phyloP scores from a whole-genome alignment of 2,113 vertebrate genomes.

The Morone chrysops region DNA sequence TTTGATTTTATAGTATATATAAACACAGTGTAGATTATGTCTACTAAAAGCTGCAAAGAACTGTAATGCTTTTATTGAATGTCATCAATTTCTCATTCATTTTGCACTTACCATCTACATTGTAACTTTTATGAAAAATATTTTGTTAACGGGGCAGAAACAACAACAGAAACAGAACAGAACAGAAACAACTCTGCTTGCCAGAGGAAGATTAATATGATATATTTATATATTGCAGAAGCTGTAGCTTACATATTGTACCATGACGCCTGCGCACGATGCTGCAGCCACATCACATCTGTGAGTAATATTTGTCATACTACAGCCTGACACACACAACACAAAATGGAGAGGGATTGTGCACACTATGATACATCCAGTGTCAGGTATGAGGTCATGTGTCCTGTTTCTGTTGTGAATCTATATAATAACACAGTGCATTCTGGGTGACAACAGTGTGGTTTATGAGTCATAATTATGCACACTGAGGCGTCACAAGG shows the following conservation, averaged over 20 bases:
- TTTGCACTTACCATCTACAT: neutral
- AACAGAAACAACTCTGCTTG: too few species aligned
- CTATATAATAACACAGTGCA: conserved; percentile 45
- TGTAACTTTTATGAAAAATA: neutral
- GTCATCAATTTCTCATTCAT: neutral
- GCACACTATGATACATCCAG: conserved; percentile 2
- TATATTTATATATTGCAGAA: neutral
- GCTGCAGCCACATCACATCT: neutral
- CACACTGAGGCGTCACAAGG: conserved; percentile 37
- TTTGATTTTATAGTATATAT: neutral
- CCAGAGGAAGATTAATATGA: neutral
- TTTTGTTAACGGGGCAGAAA: conserved; percentile 8
- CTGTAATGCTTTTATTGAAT: neutral
- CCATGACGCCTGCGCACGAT: neutral
- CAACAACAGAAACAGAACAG: too few species aligned
- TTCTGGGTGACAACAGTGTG: conserved; percentile 59
- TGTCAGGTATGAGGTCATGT: conserved; percentile 54
- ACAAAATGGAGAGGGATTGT: conserved; percentile 13
- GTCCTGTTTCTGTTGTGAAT: conserved; percentile 16
- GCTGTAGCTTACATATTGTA: neutral
- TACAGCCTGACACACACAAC: neutral
- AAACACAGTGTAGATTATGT: neutral
- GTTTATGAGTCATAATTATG: conserved; percentile 56
- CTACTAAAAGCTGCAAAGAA: neutral
- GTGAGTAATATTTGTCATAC: conserved; percentile 20